Base-by-base conservation (phyloP, 2,113 vertebrate species). In the Erinaceus europaeus region DNA sequence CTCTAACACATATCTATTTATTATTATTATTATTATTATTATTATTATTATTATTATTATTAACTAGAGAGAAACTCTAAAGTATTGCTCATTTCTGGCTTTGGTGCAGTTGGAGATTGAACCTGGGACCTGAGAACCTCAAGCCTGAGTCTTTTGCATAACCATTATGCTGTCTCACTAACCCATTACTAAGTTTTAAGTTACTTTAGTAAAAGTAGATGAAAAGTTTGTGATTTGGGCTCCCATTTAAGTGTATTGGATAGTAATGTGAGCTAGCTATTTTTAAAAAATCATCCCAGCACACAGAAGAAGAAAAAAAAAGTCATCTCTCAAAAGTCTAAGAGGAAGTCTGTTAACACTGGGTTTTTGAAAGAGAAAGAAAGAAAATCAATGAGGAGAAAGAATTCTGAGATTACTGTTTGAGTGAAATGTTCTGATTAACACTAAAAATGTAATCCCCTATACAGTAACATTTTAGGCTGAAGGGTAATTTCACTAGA, bases 361-460 rank as follows among this genome's bases (percentile, higher is more conserved):
- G 21, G 59, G 46, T 61, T 82, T 92, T 71, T 59, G n/a, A 88
- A 48, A 86, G 46, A 65, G 34, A 89, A 84, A 55, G 36, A 73
- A 76, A 68, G 86, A 53, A 86, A 80, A 93, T 94, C 57, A 87
- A 69, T 88, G 68, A n/a, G n/a, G n/a, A n/a, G 50, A 64, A 89
- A 90, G 32, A 93, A 71, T 25, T 0, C 17, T 21, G 17, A 52
- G 69, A 18, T 21, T 67, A 69, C 74, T 55, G 32, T 48, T 88
- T 88, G 79, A 95, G 53, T 34, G 44, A 46, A 94, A 71, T 88
- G 76, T 53, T 72, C 25, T 50, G 46, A 71, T 94, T 93, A 93
- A 73, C 1, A 2, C 36, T 81, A 55, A 73, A 87, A 95, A 81
- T 52, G 55, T 75, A 78, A 77, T 59, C 42, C 80, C 46, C 40